These are phyloP conservation scores for Pachymerium ferrugineum DNA, from an alignment of 2,888 invertebrate genomes.

Conservation along the genomic window DNA sequence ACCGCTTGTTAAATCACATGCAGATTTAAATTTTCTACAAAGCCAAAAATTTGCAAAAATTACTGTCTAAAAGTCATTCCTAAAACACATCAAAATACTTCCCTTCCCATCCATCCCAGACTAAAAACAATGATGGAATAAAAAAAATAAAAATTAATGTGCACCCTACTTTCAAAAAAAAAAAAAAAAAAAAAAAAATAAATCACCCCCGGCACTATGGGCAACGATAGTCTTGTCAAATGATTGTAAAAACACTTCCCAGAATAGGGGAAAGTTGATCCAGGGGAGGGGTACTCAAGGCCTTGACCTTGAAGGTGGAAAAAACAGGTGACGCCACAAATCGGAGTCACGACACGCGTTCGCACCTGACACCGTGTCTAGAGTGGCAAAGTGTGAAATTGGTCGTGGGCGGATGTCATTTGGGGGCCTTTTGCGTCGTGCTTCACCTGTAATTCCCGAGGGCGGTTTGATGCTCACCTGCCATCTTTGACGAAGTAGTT, in stretches of 20 bases:
- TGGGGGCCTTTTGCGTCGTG: background rate
- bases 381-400: constrained; percentile 9
- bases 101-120: too few species aligned
- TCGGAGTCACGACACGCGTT: background rate
- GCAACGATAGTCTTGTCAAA: background rate
- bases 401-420: constrained; percentile 3
- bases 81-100: too few species aligned
- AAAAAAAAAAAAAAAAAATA: background rate
- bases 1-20: too few species aligned
- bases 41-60: too few species aligned
- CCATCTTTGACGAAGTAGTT: constrained; percentile 1
- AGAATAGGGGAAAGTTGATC: background rate
- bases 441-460: background rate
- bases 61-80: too few species aligned
- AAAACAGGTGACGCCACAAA: background rate
- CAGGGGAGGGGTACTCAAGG: background rate
- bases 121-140: too few species aligned
- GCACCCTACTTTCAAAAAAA: background rate
- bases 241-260: background rate
- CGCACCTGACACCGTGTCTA: background rate
- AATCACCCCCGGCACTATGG: background rate
- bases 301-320: background rate
- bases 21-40: too few species aligned
- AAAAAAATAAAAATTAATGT: background rate
- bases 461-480: background rate